Percentiles rank a stretch among this genome's conserved stretches.
Conservation (phyloP, 2,113 vertebrate genomes). For the Gopherus evgoodei region DNA sequence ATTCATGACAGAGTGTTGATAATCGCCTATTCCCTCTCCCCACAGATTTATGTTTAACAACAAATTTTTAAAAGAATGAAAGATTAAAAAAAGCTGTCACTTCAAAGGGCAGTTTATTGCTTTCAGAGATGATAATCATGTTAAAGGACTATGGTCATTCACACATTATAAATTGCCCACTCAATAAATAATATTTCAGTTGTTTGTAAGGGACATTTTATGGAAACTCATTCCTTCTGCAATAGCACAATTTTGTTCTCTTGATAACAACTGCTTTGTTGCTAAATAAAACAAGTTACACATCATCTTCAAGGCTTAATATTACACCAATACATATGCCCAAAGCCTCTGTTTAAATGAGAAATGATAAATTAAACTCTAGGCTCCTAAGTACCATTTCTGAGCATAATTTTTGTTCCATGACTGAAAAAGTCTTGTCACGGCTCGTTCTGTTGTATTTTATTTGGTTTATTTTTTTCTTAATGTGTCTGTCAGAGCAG, state of each 20-base stretch:
- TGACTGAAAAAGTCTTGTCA: neutral
- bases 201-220: neutral
- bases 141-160: neutral
- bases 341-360: neutral
- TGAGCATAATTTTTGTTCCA: neutral
- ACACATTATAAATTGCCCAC: neutral
- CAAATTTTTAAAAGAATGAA: neutral
- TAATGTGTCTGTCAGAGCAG: slow-evolving; percentile 5
- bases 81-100: neutral
- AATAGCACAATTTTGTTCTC: slow-evolving; percentile 15
- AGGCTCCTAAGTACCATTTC: neutral
- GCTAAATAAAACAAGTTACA: slow-evolving; percentile 1
- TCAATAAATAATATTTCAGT: neutral
- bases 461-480: neutral
- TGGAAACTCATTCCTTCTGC: neutral
- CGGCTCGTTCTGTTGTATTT: neutral
- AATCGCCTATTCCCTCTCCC: neutral
- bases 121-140: neutral
- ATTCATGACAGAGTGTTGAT: neutral
- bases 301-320: slow-evolving; percentile 24
- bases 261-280: neutral
- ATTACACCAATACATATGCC: neutral
- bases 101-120: neutral
- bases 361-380: slow-evolving; percentile 20
- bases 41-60: neutral